Percentiles rank a stretch among this genome's conserved stretches.
Evolutionary conservation across 2,113 vertebrate species (phyloP).

Genomic region (Suricata suricatta): DNA sequence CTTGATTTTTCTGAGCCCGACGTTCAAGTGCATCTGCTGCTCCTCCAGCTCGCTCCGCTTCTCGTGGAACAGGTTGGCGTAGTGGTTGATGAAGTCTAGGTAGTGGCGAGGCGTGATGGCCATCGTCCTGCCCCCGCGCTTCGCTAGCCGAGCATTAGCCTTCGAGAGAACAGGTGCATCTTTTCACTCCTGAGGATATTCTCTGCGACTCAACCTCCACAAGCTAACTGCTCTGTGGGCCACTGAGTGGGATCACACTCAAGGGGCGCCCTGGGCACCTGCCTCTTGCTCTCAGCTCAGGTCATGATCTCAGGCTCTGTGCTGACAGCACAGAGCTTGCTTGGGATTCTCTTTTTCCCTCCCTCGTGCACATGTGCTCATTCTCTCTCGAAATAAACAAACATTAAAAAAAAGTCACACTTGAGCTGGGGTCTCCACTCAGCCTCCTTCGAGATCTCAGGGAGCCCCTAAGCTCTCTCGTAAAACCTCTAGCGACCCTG

Average conservation of each 20-base stretch:
- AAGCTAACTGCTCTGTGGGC: fast-evolving
- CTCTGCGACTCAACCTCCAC: fast-evolving
- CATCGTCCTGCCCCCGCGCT: conserved; percentile 97
- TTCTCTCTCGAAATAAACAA: no score
- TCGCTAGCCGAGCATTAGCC: conserved; percentile 97
- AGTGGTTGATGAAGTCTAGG: conserved; percentile 99
- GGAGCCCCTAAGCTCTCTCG: neutral
- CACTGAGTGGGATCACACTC: fast-evolving
- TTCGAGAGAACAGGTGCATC: conserved; percentile 63
- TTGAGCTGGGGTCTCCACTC: fast-evolving
- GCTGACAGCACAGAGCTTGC: no score
- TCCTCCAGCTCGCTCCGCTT: conserved; percentile 98
- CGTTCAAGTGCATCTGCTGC: conserved; percentile 99
- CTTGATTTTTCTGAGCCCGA: conserved; percentile 98
- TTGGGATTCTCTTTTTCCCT: no score
- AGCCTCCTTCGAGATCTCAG: fast-evolving
- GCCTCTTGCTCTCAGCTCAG: no score
- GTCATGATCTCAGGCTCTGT: no score
- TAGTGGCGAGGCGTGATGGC: conserved; percentile 99
- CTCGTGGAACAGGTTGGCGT: conserved; percentile 98
- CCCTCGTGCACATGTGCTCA: no score
- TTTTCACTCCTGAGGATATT: fast-evolving
- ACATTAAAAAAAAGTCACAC: neutral
- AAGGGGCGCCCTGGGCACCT: no score
- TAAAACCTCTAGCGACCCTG: neutral